These are phyloP conservation scores for Euthynnus affinis DNA, from an alignment of 2,797 vertebrate species.

Conservation along the genomic window DNA sequence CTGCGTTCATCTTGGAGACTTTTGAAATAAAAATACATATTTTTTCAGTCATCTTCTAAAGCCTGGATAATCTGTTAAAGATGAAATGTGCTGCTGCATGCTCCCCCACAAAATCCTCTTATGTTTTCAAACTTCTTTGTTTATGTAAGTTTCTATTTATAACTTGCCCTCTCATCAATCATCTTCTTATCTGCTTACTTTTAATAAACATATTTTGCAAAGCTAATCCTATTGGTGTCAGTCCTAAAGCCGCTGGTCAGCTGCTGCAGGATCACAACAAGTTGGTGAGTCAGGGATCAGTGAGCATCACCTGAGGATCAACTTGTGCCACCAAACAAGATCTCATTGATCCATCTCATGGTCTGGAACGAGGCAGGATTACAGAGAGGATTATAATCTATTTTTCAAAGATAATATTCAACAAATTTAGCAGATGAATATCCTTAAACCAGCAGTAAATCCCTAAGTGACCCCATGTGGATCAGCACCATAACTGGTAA, in stretches of 20 bases:
- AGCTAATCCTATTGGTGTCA: conserved; percentile 17
- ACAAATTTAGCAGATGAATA: neutral
- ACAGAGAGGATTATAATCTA: conserved; percentile 14
- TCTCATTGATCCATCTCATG: conserved; percentile 7
- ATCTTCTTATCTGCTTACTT: neutral
- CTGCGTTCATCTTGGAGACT: neutral
- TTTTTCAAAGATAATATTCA: conserved; percentile 14
- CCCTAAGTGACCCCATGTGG: neutral
- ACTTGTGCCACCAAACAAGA: conserved; percentile 5
- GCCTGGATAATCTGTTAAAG: no score
- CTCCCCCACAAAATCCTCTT: no score
- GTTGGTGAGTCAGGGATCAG: neutral
- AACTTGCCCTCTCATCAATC: neutral
- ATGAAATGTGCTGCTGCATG: no score
- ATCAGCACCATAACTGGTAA: neutral
- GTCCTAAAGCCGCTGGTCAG: neutral
- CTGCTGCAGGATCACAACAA: neutral
- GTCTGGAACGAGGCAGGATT: conserved; percentile 14
- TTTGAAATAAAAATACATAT: no score
- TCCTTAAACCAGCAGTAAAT: neutral
- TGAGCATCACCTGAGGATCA: conserved; percentile 6
- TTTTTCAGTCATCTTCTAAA: neutral
- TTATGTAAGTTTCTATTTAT: neutral
- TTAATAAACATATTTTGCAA: conserved; percentile 2
- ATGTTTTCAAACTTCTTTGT: no score